These are phyloP conservation scores for Orthosia cruda DNA, from an alignment of 2,888 invertebrate species.

Conservation along the genomic window DNA sequence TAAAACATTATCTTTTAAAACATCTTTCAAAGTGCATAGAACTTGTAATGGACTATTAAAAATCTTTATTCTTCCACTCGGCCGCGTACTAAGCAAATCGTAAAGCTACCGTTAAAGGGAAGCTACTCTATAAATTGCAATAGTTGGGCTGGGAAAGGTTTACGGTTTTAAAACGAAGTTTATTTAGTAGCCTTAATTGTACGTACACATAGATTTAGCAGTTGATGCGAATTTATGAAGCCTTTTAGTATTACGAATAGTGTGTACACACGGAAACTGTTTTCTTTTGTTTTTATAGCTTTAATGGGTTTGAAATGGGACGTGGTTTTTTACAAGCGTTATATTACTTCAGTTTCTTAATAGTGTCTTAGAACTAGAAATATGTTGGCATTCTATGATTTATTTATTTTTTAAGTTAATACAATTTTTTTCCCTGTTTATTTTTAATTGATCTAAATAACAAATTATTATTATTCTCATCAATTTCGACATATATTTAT, in stretches of 20 bases:
- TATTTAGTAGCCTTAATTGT: slow-evolving; percentile 51
- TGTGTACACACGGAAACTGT: slow-evolving; percentile 37
- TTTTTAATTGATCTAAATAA: too few species aligned
- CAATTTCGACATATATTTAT: too few species aligned
- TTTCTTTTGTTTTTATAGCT: slow-evolving; percentile 3
- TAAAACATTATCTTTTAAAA: too few species aligned
- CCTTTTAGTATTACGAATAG: slow-evolving; percentile 50
- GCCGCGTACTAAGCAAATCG: slow-evolving; percentile 53
- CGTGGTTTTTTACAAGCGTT: background rate
- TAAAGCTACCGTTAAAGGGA: slow-evolving; percentile 66
- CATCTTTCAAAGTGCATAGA: slow-evolving; percentile 3
- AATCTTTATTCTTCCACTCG: slow-evolving; percentile 48
- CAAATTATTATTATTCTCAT: too few species aligned
- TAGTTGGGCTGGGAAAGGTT: slow-evolving; percentile 33
- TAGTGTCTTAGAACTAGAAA: too few species aligned
- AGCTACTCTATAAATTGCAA: slow-evolving; percentile 64
- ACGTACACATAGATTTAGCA: slow-evolving; percentile 47
- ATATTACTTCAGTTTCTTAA: background rate
- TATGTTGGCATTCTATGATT: too few species aligned
- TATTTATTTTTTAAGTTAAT: too few species aligned
- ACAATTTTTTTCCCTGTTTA: too few species aligned
- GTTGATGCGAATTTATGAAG: slow-evolving; percentile 55
- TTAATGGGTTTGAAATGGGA: slow-evolving; percentile 14
- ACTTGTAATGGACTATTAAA: slow-evolving; percentile 8
- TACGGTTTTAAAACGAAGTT: slow-evolving; percentile 37